Evolutionary conservation across 1,140 invertebrate species (phyloP), one percentile per base, ranked within the genome.

Genomic region (Drosophila carrolli): DNA sequence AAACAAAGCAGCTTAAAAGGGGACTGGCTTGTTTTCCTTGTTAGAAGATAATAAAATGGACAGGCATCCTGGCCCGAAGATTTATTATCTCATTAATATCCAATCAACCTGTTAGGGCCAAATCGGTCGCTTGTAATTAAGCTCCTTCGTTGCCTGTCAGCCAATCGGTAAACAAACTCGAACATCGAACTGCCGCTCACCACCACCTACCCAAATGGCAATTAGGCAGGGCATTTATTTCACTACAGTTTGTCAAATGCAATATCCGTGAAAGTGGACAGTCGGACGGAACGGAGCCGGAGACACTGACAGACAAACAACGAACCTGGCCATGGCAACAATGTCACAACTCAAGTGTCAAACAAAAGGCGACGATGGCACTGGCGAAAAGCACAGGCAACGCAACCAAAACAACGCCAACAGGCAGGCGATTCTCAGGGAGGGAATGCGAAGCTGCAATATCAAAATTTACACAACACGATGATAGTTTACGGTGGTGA

Each of bases 271-370:
- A 63, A 67, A 68, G 56, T 67, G 60, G 74, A 63, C 65, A 62
- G 44, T 4, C 59, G n/a, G 16, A 37, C 55, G 0, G 41, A 27
- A 43, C 54, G 13, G 13, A 27, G 13, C n/a, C 37, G 32, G 47
- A n/a, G 23, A 6, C 27, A 41, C 23, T 11, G 38, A 16, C 37
- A 14, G 37, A 65, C 55, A 56, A 60, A 58, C 40, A 46, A 63
- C 44, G 53, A 57, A 41, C 40, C 38, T 78, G 78, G 58, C 82
- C 85, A 72, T 86, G 78, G 58, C 68, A 78, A 79, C 77, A 85
- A 85, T 81, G 81, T 75, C 81, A 85, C 77, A 73, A 78, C 65
- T 71, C 67, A 84, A 84, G 76, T 84, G 76, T 84, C 76, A 84
- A 70, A 70, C 76, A 83, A 83, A 83, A 84, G 56, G 63, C 77